Evolutionary conservation across 2,113 vertebrate genomes (phyloP), one percentile per base, ranked within the genome.

Genomic region (Xiphophorus couchianus): DNA sequence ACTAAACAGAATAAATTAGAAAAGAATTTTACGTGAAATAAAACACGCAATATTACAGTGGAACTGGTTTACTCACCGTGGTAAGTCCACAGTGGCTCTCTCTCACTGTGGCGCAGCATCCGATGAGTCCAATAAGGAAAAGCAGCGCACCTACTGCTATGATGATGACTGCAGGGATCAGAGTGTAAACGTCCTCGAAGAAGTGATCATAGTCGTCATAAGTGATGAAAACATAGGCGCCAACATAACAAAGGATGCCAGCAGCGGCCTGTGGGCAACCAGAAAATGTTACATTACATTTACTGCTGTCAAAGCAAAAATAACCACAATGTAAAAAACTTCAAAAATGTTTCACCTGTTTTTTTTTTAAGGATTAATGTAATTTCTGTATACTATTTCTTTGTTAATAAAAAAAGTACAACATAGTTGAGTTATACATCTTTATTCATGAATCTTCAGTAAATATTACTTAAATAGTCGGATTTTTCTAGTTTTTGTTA

Each of bases 161-260:
- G 86, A 99, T 98, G 54, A 96, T 93, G 3, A 98, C 95, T 0
- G 97, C 97, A 44, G 97, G 97, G 76, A 98, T 95, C 17, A 99
- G 93, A 0, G 97, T 98, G 74, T 99, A 99, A 42, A 97, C 94
- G 7, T 98, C 97, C 87, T 98, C 96, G 70, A 99, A 98, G 94
- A 99, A 99, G 78, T 99, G 97, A 69, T 98, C 97, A 0, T 98
- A 99, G 90, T 98, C 97, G 9, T 99, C 97, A 0, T 97, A 99
- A 0, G 97, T 99, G 88, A 99, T 97, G 90, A 99, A 99, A 86
- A 98, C 97, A 12, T 98, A 98, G 77, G 97, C 97, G 61, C 97
- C 97, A 62, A 98, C 96, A 0, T 99, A 99, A 91, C 97, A 99
- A 74, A 99, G 89, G 76, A 99, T 97, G 33, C 97, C 97, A 51